Evolutionary conservation across 2,888 invertebrate species (phyloP).

Genomic region (Trissolcus japonicus): DNA sequence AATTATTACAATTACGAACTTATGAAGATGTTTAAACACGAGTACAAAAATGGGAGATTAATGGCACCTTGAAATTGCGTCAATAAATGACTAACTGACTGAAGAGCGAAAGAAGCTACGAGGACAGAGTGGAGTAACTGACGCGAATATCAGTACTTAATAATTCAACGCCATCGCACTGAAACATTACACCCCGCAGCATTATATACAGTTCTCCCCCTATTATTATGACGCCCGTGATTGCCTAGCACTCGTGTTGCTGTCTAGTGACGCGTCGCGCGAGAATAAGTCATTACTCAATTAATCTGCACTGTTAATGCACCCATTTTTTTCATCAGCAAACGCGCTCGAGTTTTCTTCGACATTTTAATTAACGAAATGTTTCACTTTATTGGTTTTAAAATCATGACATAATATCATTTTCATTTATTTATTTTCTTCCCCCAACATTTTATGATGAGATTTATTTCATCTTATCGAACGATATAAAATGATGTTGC

Average conservation of each 20-base stretch:
- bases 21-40: too few relatives aligned
- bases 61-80: too few relatives aligned
- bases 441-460: too few relatives aligned
- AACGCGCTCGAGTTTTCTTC: conserved; percentile 9
- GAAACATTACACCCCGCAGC: conserved; percentile 40
- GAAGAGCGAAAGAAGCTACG: conserved; percentile 15
- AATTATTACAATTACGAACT: too few relatives aligned
- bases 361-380: conserved; percentile 38
- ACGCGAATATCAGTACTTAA: conserved; percentile 43
- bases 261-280: conserved; percentile 42
- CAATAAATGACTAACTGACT: too few relatives aligned
- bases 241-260: conserved; percentile 47
- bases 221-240: conserved; percentile 45
- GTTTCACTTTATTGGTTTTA: conserved; percentile 14
- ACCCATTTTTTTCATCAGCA: neutral
- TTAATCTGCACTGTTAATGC: conserved; percentile 45
- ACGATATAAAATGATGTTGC: too few relatives aligned
- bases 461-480: too few relatives aligned
- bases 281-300: conserved; percentile 52
- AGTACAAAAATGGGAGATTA: too few relatives aligned
- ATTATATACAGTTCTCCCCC: conserved; percentile 32
- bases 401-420: too few relatives aligned
- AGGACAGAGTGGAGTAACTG: conserved; percentile 13
- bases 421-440: too few relatives aligned
- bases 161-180: conserved; percentile 44